phyloP scores from a whole-genome alignment of 2,797 vertebrate species.

The Brotula barbata region DNA sequence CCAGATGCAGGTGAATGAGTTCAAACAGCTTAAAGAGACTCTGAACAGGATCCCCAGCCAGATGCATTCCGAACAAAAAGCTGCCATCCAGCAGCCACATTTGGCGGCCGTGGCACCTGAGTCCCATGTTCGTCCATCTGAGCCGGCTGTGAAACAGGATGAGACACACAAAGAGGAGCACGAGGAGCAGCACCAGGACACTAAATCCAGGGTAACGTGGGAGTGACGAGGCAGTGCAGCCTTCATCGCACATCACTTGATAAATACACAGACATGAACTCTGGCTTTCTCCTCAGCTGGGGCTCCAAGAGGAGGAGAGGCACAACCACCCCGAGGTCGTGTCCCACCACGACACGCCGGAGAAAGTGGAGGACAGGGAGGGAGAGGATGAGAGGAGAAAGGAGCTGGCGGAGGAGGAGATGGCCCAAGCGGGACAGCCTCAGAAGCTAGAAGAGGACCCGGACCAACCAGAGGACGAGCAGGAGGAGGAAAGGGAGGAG shows the following conservation, averaged over 20 bases:
- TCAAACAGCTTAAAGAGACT: conserved; percentile 88
- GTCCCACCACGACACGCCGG: conserved; percentile 30
- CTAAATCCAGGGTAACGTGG: conserved; percentile 52
- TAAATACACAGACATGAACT: background rate
- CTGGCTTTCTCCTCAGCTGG: conserved; percentile 30
- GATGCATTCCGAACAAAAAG: conserved; percentile 40
- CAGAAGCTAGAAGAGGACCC: conserved; percentile 88
- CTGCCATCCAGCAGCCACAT: conserved; percentile 25
- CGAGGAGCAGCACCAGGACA: conserved; percentile 24
- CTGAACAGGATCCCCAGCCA: conserved; percentile 81
- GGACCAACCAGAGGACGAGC: conserved; percentile 80
- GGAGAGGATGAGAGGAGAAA: conserved; percentile 79
- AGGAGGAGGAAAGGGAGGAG: conserved; percentile 68
- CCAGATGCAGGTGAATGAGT: conserved; percentile 92
- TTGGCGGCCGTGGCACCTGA: conserved; percentile 33
- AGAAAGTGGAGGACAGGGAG: conserved; percentile 66
- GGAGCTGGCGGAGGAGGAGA: conserved; percentile 91
- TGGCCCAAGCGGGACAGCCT: conserved; percentile 92
- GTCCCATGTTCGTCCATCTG: conserved; percentile 44
- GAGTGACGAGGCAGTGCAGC: background rate
- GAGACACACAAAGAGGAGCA: conserved; percentile 22
- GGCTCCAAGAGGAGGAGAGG: conserved; percentile 39
- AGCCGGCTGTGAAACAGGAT: background rate
- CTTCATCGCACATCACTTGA: background rate
- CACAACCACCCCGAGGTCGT: conserved; percentile 12